Evolutionary conservation across 2,113 vertebrate genomes (phyloP), one percentile per base, ranked within the genome.

Genomic region (Poeciliopsis retropinna): DNA sequence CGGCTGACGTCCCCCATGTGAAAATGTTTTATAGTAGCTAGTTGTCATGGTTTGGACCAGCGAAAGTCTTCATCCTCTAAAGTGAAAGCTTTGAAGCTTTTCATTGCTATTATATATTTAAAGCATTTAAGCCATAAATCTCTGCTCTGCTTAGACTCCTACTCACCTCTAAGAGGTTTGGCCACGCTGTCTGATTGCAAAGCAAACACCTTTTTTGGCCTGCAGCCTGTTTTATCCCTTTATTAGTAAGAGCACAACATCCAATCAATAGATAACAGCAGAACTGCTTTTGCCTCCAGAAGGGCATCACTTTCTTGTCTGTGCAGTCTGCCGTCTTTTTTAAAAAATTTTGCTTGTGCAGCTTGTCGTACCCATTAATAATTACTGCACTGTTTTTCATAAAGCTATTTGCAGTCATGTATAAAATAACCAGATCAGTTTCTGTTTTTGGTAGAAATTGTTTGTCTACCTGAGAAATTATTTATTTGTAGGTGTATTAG

Each of bases 181-280:
- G 78, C 67, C 73, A 73, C 76, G 12, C 57, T 60, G 64, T 71
- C 75, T 79, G 86, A 91, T 88, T 87, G 78, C 68, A 47, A 86
- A 77, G 83, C 82, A 79, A 86, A 86, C 79, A 82, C 76, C 76
- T 71, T 82, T 80, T 86, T 78, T 89, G 88, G 87, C 86, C 77
- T 68, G 11, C 27, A 37, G 80, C 80, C 62, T 9, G 73, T 83
- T 87, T 81, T 74, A 80, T 87, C 79, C 25, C 68, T 90, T 79
- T 89, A 89, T 90, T 89, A 86, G 87, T 51, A 10, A 76, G 79
- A 80, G 77, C 76, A 69, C 6, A 27, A 85, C 76, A 75, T 79
- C 62, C 67, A 87, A 85, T 88, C 85, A 84, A 88, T 82, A 89
- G 79, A 71, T 79, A 81, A 60, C 75, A 60, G 69, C 83, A 81